phyloP scores from a whole-genome alignment of 2,113 vertebrate genomes.

The Forbesichthys agassizii region DNA sequence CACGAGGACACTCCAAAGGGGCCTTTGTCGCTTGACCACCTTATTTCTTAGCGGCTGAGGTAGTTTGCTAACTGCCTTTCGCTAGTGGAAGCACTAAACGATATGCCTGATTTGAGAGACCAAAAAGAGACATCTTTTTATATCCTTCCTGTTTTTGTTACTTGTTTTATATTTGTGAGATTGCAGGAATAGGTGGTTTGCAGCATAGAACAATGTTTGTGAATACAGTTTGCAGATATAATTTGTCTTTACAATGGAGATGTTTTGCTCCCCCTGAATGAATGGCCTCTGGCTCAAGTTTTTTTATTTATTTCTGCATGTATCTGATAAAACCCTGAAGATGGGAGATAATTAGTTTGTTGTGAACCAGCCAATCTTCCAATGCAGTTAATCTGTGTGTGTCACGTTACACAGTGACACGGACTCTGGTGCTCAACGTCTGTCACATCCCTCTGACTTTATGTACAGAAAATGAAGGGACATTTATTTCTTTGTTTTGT shows the following conservation, averaged over 20 bases:
- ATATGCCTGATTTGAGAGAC: conserved; percentile 68
- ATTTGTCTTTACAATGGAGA: conserved; percentile 59
- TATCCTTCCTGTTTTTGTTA: conserved; percentile 31
- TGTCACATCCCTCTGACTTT: conserved; percentile 42
- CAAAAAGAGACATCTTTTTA: conserved; percentile 53
- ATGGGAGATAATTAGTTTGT: conserved; percentile 33
- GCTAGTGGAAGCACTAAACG: conserved; percentile 44
- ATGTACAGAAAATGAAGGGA: conserved; percentile 54
- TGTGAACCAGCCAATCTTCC: conserved; percentile 45
- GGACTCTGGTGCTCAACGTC: conserved; percentile 50
- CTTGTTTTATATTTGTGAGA: neutral
- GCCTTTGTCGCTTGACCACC: conserved; percentile 61
- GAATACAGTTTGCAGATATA: conserved; percentile 33
- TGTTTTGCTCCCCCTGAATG: conserved; percentile 22
- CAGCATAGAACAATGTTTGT: conserved; percentile 36
- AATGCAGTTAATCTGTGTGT: conserved; percentile 36
- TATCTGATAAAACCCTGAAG: conserved; percentile 27
- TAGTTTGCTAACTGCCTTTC: conserved; percentile 7
- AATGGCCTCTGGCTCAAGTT: conserved; percentile 34
- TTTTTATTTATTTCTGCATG: conserved; percentile 47
- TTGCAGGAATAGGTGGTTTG: conserved; percentile 14
- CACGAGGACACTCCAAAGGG: conserved; percentile 62
- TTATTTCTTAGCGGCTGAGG: conserved; percentile 26
- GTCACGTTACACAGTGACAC: conserved; percentile 40
- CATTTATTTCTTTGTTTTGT: conserved; percentile 42